These are phyloP conservation scores for Microtus pennsylvanicus DNA, from an alignment of 2,113 vertebrate genomes.

Conservation along the genomic window DNA sequence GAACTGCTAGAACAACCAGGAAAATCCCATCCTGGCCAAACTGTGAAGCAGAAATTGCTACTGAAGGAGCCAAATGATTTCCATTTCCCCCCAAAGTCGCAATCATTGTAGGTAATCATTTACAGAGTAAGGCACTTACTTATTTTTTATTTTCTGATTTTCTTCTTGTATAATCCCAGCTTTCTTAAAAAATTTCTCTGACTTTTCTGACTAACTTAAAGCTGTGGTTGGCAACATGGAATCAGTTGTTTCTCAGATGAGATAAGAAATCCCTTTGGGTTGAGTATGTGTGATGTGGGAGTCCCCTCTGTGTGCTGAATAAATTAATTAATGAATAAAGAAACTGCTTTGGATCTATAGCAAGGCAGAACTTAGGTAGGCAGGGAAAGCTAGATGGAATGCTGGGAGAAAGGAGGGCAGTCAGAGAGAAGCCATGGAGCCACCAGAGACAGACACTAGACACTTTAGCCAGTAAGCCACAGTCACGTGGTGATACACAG, in stretches of 20 bases:
- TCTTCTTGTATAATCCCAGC: constrained; percentile 49
- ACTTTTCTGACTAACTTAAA: constrained; percentile 41
- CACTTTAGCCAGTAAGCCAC: too few species aligned
- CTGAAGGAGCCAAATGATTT: constrained; percentile 59
- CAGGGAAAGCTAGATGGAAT: too few species aligned
- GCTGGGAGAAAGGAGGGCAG: too few species aligned
- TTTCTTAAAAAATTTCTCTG: constrained; percentile 51
- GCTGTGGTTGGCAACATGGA: constrained; percentile 12
- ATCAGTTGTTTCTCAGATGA: constrained; percentile 55
- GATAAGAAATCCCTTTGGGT: constrained; percentile 34
- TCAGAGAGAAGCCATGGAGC: too few species aligned
- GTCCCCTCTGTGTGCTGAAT: too few species aligned
- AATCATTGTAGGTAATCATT: constrained; percentile 19
- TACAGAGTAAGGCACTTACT: constrained; percentile 13
- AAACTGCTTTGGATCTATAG: too few species aligned
- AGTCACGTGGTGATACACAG: too few species aligned
- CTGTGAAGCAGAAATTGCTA: constrained; percentile 63
- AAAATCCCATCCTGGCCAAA: constrained; percentile 65
- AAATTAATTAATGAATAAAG: too few species aligned
- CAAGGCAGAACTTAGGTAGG: too few species aligned
- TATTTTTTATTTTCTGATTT: constrained; percentile 45
- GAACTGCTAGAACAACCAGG: constrained; percentile 56
- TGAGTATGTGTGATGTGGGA: background rate
- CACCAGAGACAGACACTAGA: too few species aligned
- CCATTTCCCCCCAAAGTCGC: constrained; percentile 9